Conservation (phyloP, 2,113 vertebrate genomes). For the Agelaius tricolor region DNA sequence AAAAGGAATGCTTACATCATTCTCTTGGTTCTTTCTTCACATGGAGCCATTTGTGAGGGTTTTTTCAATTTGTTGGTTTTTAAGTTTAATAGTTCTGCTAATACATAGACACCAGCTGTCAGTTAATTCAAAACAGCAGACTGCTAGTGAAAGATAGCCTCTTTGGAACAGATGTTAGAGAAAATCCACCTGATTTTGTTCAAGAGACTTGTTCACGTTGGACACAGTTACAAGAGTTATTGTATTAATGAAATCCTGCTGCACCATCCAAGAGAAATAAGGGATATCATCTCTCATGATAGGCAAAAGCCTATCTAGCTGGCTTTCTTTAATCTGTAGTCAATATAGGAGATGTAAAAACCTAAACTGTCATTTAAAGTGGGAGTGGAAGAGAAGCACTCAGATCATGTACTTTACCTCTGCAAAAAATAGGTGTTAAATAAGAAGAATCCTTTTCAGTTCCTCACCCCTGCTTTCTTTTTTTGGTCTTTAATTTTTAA, state of each 20-base stretch:
- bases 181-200: background rate
- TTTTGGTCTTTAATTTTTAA: background rate
- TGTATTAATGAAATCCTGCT: background rate
- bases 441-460: background rate
- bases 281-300: background rate
- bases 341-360: background rate
- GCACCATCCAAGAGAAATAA: background rate
- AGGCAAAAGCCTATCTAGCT: background rate
- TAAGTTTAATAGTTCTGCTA: background rate
- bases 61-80: background rate
- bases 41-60: background rate
- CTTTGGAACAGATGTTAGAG: background rate
- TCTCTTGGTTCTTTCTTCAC: background rate
- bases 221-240: background rate
- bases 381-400: background rate
- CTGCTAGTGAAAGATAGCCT: background rate
- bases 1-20: background rate
- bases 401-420: background rate
- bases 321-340: background rate
- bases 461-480: background rate
- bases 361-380: background rate
- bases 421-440: background rate
- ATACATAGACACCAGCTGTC: background rate
- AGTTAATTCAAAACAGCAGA: slow-evolving; percentile 12
- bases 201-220: background rate